Conservation (phyloP, 2,113 vertebrate species). For the Onychorhynchus coronatus region DNA sequence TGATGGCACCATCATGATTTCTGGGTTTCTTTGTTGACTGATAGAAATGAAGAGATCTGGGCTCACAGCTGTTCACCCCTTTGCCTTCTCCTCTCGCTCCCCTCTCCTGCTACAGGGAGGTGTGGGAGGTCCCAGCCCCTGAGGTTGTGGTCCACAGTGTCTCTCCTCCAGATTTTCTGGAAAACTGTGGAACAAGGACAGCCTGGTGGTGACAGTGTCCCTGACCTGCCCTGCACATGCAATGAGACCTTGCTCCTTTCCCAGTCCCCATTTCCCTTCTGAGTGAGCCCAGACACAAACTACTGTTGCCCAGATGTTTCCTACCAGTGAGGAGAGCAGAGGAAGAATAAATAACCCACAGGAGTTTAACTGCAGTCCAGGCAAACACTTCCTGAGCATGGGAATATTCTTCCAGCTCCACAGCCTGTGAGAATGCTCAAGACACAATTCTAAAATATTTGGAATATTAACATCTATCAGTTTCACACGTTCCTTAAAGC, state of each 20-base stretch:
- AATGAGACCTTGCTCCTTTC: neutral
- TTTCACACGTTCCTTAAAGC: slow-evolving; percentile 5
- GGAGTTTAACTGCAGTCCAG: rapidly evolving
- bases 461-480: slow-evolving; percentile 55
- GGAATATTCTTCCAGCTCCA: neutral
- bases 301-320: neutral
- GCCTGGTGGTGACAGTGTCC: neutral
- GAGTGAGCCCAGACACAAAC: neutral
- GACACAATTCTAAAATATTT: slow-evolving; percentile 51
- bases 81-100: neutral
- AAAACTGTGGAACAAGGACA: rapidly evolving
- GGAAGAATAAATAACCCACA: neutral
- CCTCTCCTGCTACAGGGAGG: rapidly evolving
- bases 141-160: rapidly evolving
- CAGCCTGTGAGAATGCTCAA: neutral
- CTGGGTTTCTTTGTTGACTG: neutral
- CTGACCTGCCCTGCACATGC: neutral
- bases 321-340: neutral
- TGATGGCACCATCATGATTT: neutral
- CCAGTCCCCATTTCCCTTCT: neutral
- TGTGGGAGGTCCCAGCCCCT: rapidly evolving
- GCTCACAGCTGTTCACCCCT: neutral
- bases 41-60: neutral
- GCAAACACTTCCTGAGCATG: neutral
- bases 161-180: neutral